Base-by-base conservation (phyloP, 2,113 vertebrate species). In the Petrocephalus microphthalmus region DNA sequence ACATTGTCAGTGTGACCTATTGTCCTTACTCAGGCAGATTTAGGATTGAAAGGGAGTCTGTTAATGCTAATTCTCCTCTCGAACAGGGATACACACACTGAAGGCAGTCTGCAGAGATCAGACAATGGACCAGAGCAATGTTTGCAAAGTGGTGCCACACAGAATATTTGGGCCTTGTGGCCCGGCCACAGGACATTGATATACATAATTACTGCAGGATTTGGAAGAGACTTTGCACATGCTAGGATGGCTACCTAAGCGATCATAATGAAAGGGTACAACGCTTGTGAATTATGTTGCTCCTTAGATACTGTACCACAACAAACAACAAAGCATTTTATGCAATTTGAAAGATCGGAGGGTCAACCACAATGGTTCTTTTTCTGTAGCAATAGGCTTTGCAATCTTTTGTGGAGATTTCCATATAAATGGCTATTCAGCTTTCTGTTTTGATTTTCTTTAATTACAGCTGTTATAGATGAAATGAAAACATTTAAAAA, bases 141-240 rank as follows among this genome's bases (percentile, higher is more conserved):
- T 81, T 87, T 88, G 87, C 84, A 90, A 89, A 89, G 89, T 87
- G 91, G 84, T 92, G 91, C 92, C 89, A 86, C 87, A 84, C 87
- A 67, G 87, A 87, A 78, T 90, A 90, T 93, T 91, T 91, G 85
- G 84, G 86, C 85, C 86, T 84, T 60, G 37, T 51, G 54, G 47
- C 86, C 87, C 81, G 84, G 88, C 52, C 45, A 90, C 60, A 83
- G 87, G 13, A 29, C 71, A 42, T 42, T 42, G 71, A 78, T 17
- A 84, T 89, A 86, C 45, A 84, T 49, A 84, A 86, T 49, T 49
- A 64, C 74, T 85, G 67, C 82, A 67, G 89, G 25, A 84, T 5
- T 82, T 90, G 90, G n/a, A 90, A 88, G 84, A 88, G 85, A 89
- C 89, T 89, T 87, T 88, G 89, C 85, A 89, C 87, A 92, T 74